These are phyloP conservation scores for Amphimallon solstitiale DNA, from an alignment of 2,888 invertebrate genomes.

Conservation along the genomic window DNA sequence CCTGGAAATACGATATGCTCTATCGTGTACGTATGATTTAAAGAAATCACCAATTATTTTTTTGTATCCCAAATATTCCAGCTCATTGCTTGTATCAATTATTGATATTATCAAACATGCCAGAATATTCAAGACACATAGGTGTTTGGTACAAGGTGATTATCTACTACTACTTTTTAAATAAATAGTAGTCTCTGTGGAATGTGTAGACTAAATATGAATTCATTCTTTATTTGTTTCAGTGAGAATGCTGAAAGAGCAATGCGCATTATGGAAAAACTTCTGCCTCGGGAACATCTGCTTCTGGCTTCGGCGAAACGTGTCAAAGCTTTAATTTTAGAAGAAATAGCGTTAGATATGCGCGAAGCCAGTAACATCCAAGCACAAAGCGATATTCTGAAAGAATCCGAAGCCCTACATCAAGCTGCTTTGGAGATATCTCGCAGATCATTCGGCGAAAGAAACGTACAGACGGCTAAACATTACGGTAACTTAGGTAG, in stretches of 20 bases:
- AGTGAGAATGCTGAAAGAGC: slow-evolving; percentile 86
- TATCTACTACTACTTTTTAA: too few species aligned
- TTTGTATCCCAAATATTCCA: too few species aligned
- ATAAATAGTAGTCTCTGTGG: too few species aligned
- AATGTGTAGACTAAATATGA: too few species aligned
- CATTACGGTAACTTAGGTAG: slow-evolving; percentile 96
- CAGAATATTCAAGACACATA: too few species aligned
- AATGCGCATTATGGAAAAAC: slow-evolving; percentile 80
- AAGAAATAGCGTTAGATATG: slow-evolving; percentile 92
- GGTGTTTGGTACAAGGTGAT: too few species aligned
- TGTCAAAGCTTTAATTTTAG: slow-evolving; percentile 90
- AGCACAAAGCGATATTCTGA: slow-evolving; percentile 67
- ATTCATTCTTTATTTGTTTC: slow-evolving; percentile 29
- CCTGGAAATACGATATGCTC: too few species aligned
- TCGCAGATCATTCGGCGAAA: slow-evolving; percentile 87
- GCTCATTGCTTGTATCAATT: too few species aligned
- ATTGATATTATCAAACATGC: too few species aligned
- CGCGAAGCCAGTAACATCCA: slow-evolving; percentile 54
- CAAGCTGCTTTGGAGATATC: slow-evolving; percentile 83
- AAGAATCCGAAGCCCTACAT: slow-evolving; percentile 86
- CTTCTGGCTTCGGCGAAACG: slow-evolving; percentile 89
- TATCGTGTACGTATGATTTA: too few species aligned
- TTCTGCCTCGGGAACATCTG: slow-evolving; percentile 85
- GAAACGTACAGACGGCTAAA: slow-evolving; percentile 94
- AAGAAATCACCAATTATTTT: too few species aligned